These are phyloP conservation scores for Nephrotoma guestfalica DNA, from an alignment of 2,888 invertebrate species.

Conservation along the genomic window DNA sequence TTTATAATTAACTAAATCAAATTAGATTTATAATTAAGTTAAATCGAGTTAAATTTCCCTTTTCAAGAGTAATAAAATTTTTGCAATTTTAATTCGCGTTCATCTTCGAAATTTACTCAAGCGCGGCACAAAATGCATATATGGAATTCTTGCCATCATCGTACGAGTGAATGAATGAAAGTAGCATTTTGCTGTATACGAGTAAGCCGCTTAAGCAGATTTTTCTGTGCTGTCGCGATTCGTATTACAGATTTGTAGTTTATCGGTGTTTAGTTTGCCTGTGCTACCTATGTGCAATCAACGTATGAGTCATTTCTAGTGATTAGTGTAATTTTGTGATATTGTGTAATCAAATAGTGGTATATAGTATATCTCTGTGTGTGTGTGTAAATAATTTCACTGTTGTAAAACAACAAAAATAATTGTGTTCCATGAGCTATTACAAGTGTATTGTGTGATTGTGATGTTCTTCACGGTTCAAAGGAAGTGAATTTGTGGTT, in stretches of 20 bases:
- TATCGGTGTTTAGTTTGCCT: not conserved
- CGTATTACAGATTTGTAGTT: no score
- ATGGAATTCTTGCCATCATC: not conserved
- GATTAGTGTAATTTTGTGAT: not conserved
- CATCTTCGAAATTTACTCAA: not conserved
- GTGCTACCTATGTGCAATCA: not conserved
- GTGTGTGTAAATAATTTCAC: not conserved
- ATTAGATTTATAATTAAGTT: not conserved
- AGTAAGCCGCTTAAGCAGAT: not conserved
- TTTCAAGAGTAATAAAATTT: not conserved
- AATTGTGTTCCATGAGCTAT: not conserved
- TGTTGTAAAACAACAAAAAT: not conserved
- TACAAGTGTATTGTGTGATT: not conserved
- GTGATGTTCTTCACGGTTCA: not conserved
- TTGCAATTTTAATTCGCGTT: not conserved
- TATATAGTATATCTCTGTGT: not conserved
- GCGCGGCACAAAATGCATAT: not conserved
- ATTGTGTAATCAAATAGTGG: not conserved
- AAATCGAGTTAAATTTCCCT: not conserved
- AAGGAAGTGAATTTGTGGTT: not conserved
- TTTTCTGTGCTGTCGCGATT: not conserved
- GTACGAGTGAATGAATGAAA: not conserved
- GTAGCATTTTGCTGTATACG: not conserved
- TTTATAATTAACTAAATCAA: not conserved
- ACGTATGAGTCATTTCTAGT: not conserved